Evolutionary conservation across 2,888 invertebrate genomes (phyloP), one percentile per base, ranked within the genome.

Genomic region (Eutolmus rufibarbis): DNA sequence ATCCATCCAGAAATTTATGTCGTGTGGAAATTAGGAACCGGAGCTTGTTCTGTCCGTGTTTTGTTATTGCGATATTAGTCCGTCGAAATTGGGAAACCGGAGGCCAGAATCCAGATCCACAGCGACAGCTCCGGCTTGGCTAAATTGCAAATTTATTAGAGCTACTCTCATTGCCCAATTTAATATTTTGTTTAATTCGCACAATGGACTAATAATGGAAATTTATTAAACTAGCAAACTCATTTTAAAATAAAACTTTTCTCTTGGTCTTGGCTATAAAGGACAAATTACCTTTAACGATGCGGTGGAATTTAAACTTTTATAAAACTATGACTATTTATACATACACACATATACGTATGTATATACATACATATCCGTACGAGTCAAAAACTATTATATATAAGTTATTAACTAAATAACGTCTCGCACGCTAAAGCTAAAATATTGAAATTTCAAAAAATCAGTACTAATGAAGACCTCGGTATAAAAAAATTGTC

Each of bases 11-110:
- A 74, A 74, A 74, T 74, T 74, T 74, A 74, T 74, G 85, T 85
- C 85, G 85, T 85, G 85, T 74, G 85, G 74, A 85, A 85, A 85
- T 85, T 85, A 74, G 85, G 46, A 85, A 85, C 56, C 57, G 51
- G 37, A 37, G 57, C 57, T 37, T 57, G 57, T 34, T 57, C 82
- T 82, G 57, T 57, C 37, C 57, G 12, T 66, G 66, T 66, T 66
- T 66, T 66, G 66, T 66, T 66, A 66, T 66, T 66, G 66, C 23
- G 66, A 12, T 66, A 66, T 66, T 66, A 66, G 66, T 66, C 66
- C 66, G 66, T 66, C 66, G 66, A 66, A 66, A 66, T 66, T 66
- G 66, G 66, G 66, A 28, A 66, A 66, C 66, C 28, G 23, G 28
- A 56, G 66, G 23, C 66, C 28, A 66, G 66, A 40, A 40, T 40